Base-by-base conservation (phyloP, 2,888 invertebrate species). In the Drosophila barbarae region DNA sequence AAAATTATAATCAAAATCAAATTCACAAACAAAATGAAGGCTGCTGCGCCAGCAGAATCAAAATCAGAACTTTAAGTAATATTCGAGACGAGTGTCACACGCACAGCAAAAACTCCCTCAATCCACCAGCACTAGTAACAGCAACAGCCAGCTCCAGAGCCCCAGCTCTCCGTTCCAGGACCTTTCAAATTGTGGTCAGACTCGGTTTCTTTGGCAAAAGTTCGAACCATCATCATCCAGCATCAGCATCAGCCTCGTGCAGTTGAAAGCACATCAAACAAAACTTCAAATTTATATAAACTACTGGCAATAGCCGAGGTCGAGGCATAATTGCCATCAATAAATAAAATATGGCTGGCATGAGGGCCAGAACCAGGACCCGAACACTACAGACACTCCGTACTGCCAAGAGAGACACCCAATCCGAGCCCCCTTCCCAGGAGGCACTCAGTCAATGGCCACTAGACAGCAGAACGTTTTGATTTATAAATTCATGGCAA, bases 241-340 rank as follows among this genome's bases (percentile, higher is more conserved):
- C 54, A 38, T 56, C 63, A 59, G 55, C 65, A 38, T 56, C 63
- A 59, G 55, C 63, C 67, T 69, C 65, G 69, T 79, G 69, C 76
- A 82, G 73, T 68, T 73, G 73, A 76, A 70, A 73, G 74, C 81
- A 84, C 85, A 84, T 76, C 83, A 84, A 84, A 81, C 85, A 76
- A 73, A 81, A 84, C 78, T 75, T 49, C 59, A 72, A 80, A 71
- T 74, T 78, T 77, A 74, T 77, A 77, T 73, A 80, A 73, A 77
- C 67, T 74, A 77, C 73, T 77, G 77, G 76, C 80, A 86, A 86
- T 84, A 86, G 77, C 76, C 83, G 80, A 79, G 78, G 77, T 85
- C 86, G 79, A 75, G 72, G 70, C 80, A 86, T 87, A 87, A 87
- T 87, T 87, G 87, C 87, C 86, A 87, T 87, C 87, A 87, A 87